phyloP scores from a whole-genome alignment of 1,140 invertebrate species.

The Dendroctonus ponderosae region DNA sequence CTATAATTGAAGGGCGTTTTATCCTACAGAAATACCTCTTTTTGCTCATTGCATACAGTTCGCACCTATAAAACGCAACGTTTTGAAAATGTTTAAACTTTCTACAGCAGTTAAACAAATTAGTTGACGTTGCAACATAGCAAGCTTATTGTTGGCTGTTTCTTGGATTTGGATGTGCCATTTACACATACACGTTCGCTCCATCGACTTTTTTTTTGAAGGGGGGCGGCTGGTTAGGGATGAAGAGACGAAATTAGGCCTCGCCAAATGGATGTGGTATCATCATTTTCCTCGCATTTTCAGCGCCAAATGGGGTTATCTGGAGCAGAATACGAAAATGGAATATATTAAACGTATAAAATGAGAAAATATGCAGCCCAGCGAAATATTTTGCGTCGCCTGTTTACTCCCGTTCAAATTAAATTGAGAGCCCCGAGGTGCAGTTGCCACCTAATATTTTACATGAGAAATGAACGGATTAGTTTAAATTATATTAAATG shows the following conservation, averaged over 20 bases:
- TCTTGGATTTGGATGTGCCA: slow-evolving; percentile 33
- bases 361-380: slow-evolving; percentile 19
- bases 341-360: slow-evolving; percentile 36
- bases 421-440: slow-evolving; percentile 3
- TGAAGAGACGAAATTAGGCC: slow-evolving; percentile 35
- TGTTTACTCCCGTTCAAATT: slow-evolving; percentile 22
- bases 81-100: too few relatives aligned
- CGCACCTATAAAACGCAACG: too few relatives aligned
- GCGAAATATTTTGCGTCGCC: slow-evolving; percentile 20
- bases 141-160: slow-evolving; percentile 24
- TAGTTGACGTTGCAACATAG: slow-evolving; percentile 9
- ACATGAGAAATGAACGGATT: not conserved
- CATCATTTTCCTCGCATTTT: slow-evolving; percentile 35
- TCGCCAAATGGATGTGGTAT: slow-evolving; percentile 34
- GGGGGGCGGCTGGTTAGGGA: slow-evolving; percentile 1
- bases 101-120: not conserved
- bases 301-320: slow-evolving; percentile 26
- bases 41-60: too few relatives aligned
- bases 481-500: slow-evolving; percentile 3
- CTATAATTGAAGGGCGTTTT: too few relatives aligned
- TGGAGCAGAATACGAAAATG: slow-evolving; percentile 33
- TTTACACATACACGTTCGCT: slow-evolving; percentile 27
- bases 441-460: not conserved
- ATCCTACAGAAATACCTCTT: too few relatives aligned
- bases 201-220: slow-evolving; percentile 22